Evolutionary conservation across 2,797 vertebrate genomes (phyloP), one percentile per base, ranked within the genome.

Genomic region (Neostethus bicornis): DNA sequence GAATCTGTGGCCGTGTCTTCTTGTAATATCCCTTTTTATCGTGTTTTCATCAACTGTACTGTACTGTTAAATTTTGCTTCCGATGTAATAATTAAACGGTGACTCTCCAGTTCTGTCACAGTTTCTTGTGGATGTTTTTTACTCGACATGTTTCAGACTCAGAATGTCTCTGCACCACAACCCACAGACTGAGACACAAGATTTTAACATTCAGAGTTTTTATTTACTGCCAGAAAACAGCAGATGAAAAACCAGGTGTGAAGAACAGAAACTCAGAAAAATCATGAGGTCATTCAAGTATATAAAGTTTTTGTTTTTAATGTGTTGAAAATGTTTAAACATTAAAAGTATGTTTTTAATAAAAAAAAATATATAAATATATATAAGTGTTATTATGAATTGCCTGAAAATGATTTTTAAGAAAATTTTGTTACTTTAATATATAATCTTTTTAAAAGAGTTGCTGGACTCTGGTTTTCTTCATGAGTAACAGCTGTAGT

Each of bases 391-490:
- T 85, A 85, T 91, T 88, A 88, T 90, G 85, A 88, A 78, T 90
- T 88, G 91, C 91, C 90, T 94, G 92, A 93, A 93, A 94, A 90
- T 93, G 91, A 79, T 90, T 89, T 92, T 90, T 82, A 65, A 26
- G 11, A 37, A 89, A 77, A 66, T 82, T 65, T 61, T 88, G 82
- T 91, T 88, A 88, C 88, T 93, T 91, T 93, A 93, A 93, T 92
- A 94, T 92, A 95, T 92, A 77, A 90, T 88, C 90, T 94, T 91
- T 91, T 86, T 86, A 87, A 91, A 92, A 91, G 90, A 91, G 90
- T 88, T 90, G 82, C 70, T 87, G 70, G 87, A 84, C 86, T 91
- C 66, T 81, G 89, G 87, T 87, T 87, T 90, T 86, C 53, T 90
- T 90, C 59, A 47, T 12, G 3, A 34, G 31, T 19, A 2, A 16